Conservation (phyloP, 2,888 invertebrate genomes). For the Dasysyrphus tricinctus region DNA sequence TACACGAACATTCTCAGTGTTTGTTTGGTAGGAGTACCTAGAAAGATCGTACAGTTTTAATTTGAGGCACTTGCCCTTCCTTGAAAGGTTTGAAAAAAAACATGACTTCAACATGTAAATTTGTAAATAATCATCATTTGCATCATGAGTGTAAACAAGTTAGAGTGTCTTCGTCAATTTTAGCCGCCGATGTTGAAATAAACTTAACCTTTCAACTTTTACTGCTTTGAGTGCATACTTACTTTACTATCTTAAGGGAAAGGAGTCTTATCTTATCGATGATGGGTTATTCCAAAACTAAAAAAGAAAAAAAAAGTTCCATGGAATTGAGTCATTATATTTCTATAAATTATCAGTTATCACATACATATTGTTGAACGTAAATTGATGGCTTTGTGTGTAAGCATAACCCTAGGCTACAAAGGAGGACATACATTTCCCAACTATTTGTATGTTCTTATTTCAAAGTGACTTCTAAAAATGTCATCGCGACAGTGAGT, state of each 20-base stretch:
- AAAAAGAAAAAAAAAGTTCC: neutral
- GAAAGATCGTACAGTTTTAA: neutral
- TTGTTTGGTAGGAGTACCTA: neutral
- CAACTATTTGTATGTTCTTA: constrained; percentile 3
- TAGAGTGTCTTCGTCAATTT: constrained; percentile 10
- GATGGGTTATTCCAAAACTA: constrained; percentile 5
- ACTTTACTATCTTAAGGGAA: constrained; percentile 2
- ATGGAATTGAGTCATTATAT: constrained; percentile 36
- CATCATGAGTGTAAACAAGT: neutral
- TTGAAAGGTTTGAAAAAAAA: neutral
- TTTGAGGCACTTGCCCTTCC: neutral
- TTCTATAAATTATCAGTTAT: constrained; percentile 22
- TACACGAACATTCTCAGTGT: too few species aligned
- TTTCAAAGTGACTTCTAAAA: neutral
- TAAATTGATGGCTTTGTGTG: constrained; percentile 25
- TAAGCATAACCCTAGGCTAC: constrained; percentile 28
- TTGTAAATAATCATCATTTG: too few species aligned
- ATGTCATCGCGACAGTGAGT: too few species aligned
- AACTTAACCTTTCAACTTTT: neutral
- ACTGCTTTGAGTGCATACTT: neutral
- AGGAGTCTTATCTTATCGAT: constrained; percentile 29
- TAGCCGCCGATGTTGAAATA: neutral
- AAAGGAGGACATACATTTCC: neutral
- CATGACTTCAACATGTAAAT: too few species aligned
- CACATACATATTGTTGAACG: constrained; percentile 5